phyloP scores from a whole-genome alignment of 2,888 invertebrate species.

The Heterodera filipjevi region DNA sequence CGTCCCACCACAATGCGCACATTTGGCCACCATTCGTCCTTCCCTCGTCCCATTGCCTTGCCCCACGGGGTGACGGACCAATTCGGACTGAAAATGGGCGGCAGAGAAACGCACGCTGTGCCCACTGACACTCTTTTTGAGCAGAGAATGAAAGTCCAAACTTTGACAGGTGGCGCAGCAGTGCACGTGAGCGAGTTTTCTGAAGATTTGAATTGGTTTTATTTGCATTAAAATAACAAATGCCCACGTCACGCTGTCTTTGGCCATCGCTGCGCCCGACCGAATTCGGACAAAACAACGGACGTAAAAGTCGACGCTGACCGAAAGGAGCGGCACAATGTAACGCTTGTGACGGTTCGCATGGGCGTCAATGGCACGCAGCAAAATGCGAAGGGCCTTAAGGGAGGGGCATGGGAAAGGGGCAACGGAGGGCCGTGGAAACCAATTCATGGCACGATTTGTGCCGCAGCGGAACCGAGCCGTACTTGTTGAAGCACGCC shows the following conservation, averaged over 20 bases:
- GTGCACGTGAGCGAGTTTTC: conserved; percentile 84
- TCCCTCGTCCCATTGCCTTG: not conserved
- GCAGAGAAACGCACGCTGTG: conserved; percentile 45
- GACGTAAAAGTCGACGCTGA: conserved; percentile 95
- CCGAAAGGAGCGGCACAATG: conserved; percentile 84
- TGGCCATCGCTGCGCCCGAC: conserved; percentile 81
- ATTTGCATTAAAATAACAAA: not conserved
- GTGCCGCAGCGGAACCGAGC: conserved; percentile 81
- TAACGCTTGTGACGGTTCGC: conserved; percentile 91
- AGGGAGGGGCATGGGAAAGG: not conserved
- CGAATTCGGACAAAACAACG: conserved; percentile 86
- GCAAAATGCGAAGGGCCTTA: conserved; percentile 85
- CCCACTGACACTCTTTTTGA: conserved; percentile 66
- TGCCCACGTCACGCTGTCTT: conserved; percentile 78
- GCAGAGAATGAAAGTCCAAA: conserved; percentile 78
- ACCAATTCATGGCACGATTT: conserved; percentile 94
- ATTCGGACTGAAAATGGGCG: conserved; percentile 37
- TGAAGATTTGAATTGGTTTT: conserved; percentile 63
- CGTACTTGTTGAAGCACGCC: conserved; percentile 90
- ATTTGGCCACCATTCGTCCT: conserved; percentile 36
- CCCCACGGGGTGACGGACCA: conserved; percentile 31
- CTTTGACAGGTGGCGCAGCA: conserved; percentile 88
- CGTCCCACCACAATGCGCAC: conserved; percentile 53
- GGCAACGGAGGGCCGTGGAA: conserved; percentile 42
- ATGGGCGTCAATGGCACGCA: conserved; percentile 86